These are phyloP conservation scores for Oreonectes daqikongensis DNA, from an alignment of 2,797 vertebrate species.

Conservation along the genomic window DNA sequence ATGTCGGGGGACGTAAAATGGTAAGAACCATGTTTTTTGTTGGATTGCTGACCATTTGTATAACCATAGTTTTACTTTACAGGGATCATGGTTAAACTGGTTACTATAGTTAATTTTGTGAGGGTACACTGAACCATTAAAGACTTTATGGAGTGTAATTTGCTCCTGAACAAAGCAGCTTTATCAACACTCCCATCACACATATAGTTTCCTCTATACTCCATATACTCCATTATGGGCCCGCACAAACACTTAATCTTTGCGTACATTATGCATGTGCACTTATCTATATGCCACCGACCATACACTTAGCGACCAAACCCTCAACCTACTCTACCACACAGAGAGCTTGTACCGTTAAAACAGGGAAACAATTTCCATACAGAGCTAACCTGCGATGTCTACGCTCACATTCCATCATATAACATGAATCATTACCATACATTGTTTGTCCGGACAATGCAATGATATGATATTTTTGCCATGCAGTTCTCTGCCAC, in stretches of 20 bases:
- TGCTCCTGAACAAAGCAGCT: neutral
- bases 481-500: too few relatives aligned
- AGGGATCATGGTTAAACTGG: too few relatives aligned
- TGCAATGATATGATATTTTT: too few relatives aligned
- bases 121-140: neutral
- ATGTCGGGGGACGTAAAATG: too few relatives aligned
- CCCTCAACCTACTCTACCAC: constrained; percentile 21
- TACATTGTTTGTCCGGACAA: neutral
- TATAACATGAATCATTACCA: neutral
- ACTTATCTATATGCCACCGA: neutral
- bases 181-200: constrained; percentile 14
- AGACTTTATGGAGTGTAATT: neutral
- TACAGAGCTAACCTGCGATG: neutral
- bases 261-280: constrained; percentile 6
- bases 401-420: neutral
- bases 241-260: neutral
- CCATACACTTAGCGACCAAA: constrained; percentile 45
- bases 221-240: neutral
- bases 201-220: neutral
- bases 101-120: neutral
- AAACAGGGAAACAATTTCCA: constrained; percentile 22
- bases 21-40: too few relatives aligned
- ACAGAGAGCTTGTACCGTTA: constrained; percentile 40
- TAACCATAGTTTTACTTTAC: too few relatives aligned
- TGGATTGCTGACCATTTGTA: too few relatives aligned